phyloP scores from a whole-genome alignment of 2,113 vertebrate genomes.

The Atractosteus spatula region DNA sequence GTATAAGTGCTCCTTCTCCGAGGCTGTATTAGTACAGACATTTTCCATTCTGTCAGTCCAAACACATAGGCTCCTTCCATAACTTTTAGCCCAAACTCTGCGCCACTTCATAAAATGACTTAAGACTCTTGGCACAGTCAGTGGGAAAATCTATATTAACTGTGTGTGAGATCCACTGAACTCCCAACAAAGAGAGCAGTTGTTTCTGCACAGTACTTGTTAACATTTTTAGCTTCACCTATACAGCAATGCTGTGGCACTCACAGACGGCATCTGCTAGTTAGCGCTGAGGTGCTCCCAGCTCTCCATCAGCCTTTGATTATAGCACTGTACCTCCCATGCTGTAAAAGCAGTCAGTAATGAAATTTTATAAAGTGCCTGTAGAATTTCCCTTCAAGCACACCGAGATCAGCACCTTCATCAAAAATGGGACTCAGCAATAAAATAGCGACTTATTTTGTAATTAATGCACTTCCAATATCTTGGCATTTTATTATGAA shows the following conservation, averaged over 20 bases:
- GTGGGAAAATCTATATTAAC: slow-evolving; percentile 75
- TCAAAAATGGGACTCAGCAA: no score
- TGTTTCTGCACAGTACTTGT: slow-evolving; percentile 45
- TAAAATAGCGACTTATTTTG: no score
- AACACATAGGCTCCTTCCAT: slow-evolving; percentile 68
- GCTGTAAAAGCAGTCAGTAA: not conserved
- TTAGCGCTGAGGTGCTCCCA: not conserved
- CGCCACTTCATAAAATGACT: slow-evolving; percentile 74
- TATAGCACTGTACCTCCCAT: not conserved
- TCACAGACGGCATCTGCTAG: not conserved
- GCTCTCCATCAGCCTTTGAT: not conserved
- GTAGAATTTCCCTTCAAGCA: not conserved
- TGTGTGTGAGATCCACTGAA: slow-evolving; percentile 62
- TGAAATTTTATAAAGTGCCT: not conserved
- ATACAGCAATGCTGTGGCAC: not conserved
- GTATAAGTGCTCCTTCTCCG: slow-evolving; percentile 56
- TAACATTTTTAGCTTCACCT: not conserved
- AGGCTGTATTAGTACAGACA: slow-evolving; percentile 58
- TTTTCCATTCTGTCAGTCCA: slow-evolving; percentile 81
- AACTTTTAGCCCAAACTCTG: slow-evolving; percentile 57
- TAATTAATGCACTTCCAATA: no score
- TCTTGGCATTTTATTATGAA: no score
- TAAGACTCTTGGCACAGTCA: slow-evolving; percentile 70
- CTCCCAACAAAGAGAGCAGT: slow-evolving; percentile 63
- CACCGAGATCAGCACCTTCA: not conserved